These are phyloP conservation scores for Dysmachus trigonus DNA, from an alignment of 2,888 invertebrate genomes.

Conservation along the genomic window DNA sequence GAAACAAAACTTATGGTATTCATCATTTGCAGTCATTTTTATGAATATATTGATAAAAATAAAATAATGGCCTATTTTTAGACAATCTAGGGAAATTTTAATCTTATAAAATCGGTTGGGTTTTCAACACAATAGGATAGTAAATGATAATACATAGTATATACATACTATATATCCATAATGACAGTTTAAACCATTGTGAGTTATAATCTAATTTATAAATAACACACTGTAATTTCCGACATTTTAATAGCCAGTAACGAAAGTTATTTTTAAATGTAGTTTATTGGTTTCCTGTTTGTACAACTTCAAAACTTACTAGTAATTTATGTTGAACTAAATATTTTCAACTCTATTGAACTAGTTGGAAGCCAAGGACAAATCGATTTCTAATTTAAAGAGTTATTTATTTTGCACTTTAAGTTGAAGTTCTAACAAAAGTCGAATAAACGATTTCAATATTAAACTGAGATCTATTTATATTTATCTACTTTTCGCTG, in stretches of 20 bases:
- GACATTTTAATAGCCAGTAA: not conserved
- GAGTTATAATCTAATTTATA: not conserved
- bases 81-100: not conserved
- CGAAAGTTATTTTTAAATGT: not conserved
- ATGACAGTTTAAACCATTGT: not conserved
- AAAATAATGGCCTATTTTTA: not conserved
- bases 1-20: too few species aligned
- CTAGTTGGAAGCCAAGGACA: too few species aligned
- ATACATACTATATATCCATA: not conserved
- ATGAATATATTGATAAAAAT: not conserved
- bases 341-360: too few species aligned
- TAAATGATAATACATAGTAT: too few species aligned
- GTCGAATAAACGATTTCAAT: not conserved
- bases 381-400: too few species aligned
- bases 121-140: too few species aligned
- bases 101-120: not conserved
- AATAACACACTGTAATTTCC: not conserved
- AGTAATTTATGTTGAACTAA: too few species aligned
- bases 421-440: not conserved
- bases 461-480: not conserved
- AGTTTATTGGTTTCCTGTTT: too few species aligned
- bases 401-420: too few species aligned
- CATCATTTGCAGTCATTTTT: too few species aligned
- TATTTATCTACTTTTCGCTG: not conserved
- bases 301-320: too few species aligned